Conservation (phyloP, 2,888 invertebrate genomes). For the Lobophora halterata region DNA sequence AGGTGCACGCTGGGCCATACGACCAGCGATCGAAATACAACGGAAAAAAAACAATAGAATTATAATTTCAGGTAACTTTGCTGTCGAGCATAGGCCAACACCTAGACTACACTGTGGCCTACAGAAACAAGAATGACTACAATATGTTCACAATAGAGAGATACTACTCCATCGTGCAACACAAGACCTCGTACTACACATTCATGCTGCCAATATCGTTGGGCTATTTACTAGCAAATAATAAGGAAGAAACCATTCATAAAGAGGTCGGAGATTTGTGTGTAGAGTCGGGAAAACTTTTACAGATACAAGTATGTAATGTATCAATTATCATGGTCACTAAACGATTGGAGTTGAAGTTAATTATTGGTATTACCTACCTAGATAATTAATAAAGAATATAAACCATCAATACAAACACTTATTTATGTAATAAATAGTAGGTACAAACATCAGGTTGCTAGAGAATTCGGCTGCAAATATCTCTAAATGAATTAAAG, state of each 20-base stretch:
- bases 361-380: too few species aligned
- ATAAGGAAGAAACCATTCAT: slow-evolving; percentile 84
- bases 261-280: slow-evolving; percentile 88
- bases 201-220: slow-evolving; percentile 92
- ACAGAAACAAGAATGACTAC: slow-evolving; percentile 48
- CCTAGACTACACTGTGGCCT: slow-evolving; percentile 86
- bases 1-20: too few species aligned
- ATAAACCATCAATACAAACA: too few species aligned
- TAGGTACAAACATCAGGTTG: too few species aligned
- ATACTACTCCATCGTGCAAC: slow-evolving; percentile 91
- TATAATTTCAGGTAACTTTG: slow-evolving; percentile 54
- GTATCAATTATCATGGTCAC: too few species aligned
- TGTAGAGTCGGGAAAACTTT: slow-evolving; percentile 93
- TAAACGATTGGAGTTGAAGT: too few species aligned
- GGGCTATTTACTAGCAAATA: slow-evolving; percentile 90
- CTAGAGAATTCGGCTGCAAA: too few species aligned
- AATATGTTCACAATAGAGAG: slow-evolving; percentile 87
- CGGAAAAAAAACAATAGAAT: neutral
- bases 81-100: slow-evolving; percentile 90
- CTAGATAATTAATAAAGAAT: too few species aligned
- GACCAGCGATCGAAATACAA: too few species aligned
- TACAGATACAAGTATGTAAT: slow-evolving; percentile 89
- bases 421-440: too few species aligned
- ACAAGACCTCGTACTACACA: slow-evolving; percentile 94
- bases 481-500: too few species aligned